These are phyloP conservation scores for Drosophila algonquin DNA, from an alignment of 2,888 invertebrate species.

Conservation along the genomic window DNA sequence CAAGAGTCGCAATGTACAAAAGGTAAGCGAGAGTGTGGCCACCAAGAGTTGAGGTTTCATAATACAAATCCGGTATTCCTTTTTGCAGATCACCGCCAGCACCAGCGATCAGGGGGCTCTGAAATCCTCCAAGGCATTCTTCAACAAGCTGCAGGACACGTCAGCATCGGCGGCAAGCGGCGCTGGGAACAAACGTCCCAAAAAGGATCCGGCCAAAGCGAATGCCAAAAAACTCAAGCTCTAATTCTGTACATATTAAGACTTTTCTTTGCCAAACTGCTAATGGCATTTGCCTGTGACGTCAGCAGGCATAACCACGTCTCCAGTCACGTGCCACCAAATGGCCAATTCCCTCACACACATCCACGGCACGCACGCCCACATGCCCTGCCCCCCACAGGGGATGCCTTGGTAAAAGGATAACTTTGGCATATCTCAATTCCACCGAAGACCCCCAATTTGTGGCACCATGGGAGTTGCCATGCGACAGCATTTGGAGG, in stretches of 20 bases:
- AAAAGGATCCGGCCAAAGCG: slow-evolving; percentile 84
- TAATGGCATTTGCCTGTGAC: slow-evolving; percentile 49
- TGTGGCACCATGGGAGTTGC: slow-evolving; percentile 57
- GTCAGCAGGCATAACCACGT: slow-evolving; percentile 14
- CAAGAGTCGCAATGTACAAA: slow-evolving; percentile 87
- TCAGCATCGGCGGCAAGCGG: slow-evolving; percentile 82
- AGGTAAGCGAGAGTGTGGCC: slow-evolving; percentile 83
- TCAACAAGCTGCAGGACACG: slow-evolving; percentile 93
- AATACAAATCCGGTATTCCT: neutral
- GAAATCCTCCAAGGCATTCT: slow-evolving; percentile 93
- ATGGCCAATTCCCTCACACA: slow-evolving; percentile 2
- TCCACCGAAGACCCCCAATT: slow-evolving; percentile 40
- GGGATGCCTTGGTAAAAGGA: slow-evolving; percentile 16
- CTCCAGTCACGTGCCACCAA: slow-evolving; percentile 62
- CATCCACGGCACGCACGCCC: slow-evolving; percentile 8
- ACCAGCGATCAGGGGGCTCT: slow-evolving; percentile 84
- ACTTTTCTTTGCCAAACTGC: slow-evolving; percentile 27
- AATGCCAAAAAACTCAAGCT: slow-evolving; percentile 88
- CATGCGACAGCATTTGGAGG: slow-evolving; percentile 46
- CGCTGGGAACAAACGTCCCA: slow-evolving; percentile 61
- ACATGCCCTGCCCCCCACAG: neutral
- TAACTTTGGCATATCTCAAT: slow-evolving; percentile 11
- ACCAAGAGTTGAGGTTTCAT: neutral
- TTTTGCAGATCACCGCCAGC: slow-evolving; percentile 73
- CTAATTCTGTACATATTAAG: slow-evolving; percentile 80